Percentiles rank a stretch among this genome's conserved stretches.
Evolutionary conservation across 2,888 invertebrate species (phyloP).

Genomic region (Drosophila neonasuta): DNA sequence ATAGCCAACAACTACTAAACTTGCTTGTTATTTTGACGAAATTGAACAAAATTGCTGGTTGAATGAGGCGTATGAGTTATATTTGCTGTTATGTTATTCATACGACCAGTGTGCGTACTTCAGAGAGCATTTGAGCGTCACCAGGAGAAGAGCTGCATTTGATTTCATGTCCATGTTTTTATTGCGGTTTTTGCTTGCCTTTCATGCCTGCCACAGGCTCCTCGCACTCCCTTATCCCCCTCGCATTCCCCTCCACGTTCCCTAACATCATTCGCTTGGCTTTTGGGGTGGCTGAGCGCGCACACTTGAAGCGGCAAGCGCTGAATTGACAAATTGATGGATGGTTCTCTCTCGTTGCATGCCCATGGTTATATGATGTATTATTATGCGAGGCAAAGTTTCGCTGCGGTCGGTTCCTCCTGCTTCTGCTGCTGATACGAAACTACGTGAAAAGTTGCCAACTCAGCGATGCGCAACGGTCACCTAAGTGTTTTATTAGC

Average conservation of each 20-base stretch:
- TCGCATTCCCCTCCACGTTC: no score
- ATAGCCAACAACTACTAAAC: not conserved
- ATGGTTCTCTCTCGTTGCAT: constrained; percentile 51
- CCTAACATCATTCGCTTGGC: not conserved
- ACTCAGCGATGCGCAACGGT: constrained; percentile 57
- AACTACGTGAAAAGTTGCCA: constrained; percentile 54
- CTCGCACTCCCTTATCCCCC: no score
- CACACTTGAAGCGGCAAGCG: constrained; percentile 61
- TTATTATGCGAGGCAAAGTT: constrained; percentile 60
- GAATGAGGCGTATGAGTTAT: constrained; percentile 30
- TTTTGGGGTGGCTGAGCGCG: constrained; percentile 22
- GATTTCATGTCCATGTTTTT: constrained; percentile 36
- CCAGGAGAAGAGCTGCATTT: constrained; percentile 29
- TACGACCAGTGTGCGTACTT: constrained; percentile 38
- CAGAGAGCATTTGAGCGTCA: constrained; percentile 40
- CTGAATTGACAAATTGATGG: constrained; percentile 76
- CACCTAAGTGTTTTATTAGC: constrained; percentile 73
- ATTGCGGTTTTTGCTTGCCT: constrained; percentile 17
- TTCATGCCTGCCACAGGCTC: not conserved
- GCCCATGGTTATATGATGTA: constrained; percentile 64
- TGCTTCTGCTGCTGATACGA: not conserved
- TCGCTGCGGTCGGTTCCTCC: constrained; percentile 2
- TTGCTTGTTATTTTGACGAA: not conserved
- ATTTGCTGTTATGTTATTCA: constrained; percentile 28
- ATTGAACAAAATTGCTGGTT: not conserved